Base-by-base conservation (phyloP, 2,797 vertebrate species). In the Molossus molossus region DNA sequence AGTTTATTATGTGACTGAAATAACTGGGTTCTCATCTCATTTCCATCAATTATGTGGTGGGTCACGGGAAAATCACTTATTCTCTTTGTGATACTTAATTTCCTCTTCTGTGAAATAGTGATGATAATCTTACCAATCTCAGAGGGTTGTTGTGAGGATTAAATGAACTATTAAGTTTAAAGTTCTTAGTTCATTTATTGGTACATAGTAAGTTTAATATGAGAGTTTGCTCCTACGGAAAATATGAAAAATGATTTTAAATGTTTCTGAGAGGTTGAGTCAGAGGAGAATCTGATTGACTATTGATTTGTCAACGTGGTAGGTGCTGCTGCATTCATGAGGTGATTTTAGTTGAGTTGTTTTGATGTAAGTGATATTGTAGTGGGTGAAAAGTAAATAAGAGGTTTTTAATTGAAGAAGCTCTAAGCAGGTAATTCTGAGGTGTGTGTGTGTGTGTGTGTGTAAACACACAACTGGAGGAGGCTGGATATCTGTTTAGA, bases 371-470 rank as follows among this genome's bases (percentile, higher is more conserved):
- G 45, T 45, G 12, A 83, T 58, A 90, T 14, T 27, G 5, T 7
- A 53, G 14, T 33, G 45, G 21, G 8, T 9, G 29, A 62, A 93
- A 53, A 37, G 33, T 57, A 53, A 62, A 9, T 3, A 25, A 92
- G 25, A 69, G 1, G 7, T 45, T 57, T 40, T 65, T 45, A 87
- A 29, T 33, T 65, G 50, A 33, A 87, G 50, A 92, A 37, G 40
- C 15, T 86, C 3, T 57, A 33, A 33, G 6, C 5, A 86, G 2
- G 75, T 0, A 64, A 57, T 57, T 76, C 4, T 50, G 55, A 69
- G 25, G 18, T 2, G 0, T n/a, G 2, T 40, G 37, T 70, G 0
- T 84, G 33, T 53, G 6, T 20, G 1, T 14, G 3, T 40, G 4
- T 27, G 27, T 23, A 55, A 75, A 15, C 9, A 62, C n/a, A 76